Base-by-base conservation (phyloP, 1,140 invertebrate species). In the Zaprionus nigranus region DNA sequence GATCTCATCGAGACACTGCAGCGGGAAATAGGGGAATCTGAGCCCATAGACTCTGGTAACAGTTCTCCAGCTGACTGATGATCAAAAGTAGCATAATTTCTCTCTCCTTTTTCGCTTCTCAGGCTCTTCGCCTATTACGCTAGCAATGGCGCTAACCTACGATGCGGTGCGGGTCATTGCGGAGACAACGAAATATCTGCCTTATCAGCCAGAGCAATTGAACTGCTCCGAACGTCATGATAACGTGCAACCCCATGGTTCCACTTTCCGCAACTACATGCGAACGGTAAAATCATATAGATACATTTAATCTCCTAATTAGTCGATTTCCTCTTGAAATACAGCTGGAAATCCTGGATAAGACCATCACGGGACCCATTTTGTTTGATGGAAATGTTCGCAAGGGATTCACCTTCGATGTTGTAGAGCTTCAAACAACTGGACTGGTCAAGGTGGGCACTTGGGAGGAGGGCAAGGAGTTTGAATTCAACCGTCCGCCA, bases 331-430 rank as follows among this genome's bases (percentile, higher is more conserved):
- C 11, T 51, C 13, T 24, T 20, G 6, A 4, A 26, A 53, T 24
- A 20, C 59, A 92, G 91, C 49, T 90, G 51, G 80, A 91, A 15
- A 79, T 92, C 22, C 38, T 54, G 6, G 83, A 90, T 3, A 87
- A 88, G 56, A 91, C 98, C 1, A 87, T 98, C 24, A 98, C 97
- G 0, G 97, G 98, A 1, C 90, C 94, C 6, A 95, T 99, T 26
- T 95, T 95, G 82, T 98, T 99, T 90, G 96, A 98, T 84, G 95
- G 96, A 13, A 97, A 97, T 54, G 96, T 96, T 74, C 94, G 98
- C 51, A 96, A 95, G 15, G 95, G 98, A 77, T 96, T 98, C 82
- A 94, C 95, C 70, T 92, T 98, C 20, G 96, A 97, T 79, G 94
- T 99, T 26, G 92, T 98, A 2, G 96, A 97, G 86, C 90, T 98